These are phyloP conservation scores for Limnephilus lunatus DNA, from an alignment of 2,888 invertebrate genomes.

Conservation along the genomic window DNA sequence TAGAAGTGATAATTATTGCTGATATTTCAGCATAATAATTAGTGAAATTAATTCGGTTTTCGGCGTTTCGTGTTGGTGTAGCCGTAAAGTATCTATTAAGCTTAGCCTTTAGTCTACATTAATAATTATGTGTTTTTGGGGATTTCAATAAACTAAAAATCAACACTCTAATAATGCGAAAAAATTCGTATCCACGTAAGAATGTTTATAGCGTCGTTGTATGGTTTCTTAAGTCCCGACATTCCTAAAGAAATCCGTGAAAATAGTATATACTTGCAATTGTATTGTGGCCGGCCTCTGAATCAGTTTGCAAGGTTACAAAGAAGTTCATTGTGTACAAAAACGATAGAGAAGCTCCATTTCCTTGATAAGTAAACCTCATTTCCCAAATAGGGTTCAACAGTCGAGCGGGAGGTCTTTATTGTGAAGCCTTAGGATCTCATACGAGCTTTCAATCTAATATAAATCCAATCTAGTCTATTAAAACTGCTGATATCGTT, in stretches of 20 bases:
- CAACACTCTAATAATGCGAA: too few relatives aligned
- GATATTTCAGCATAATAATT: too few relatives aligned
- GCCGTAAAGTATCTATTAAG: too few relatives aligned
- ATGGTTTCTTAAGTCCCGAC: slow-evolving; percentile 50
- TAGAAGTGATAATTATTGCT: too few relatives aligned
- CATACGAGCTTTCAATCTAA: slow-evolving; percentile 10
- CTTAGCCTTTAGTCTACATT: too few relatives aligned
- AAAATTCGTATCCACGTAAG: background rate
- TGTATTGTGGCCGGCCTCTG: slow-evolving; percentile 60
- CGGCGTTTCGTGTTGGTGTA: too few relatives aligned
- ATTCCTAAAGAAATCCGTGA: slow-evolving; percentile 45
- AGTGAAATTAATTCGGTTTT: too few relatives aligned
- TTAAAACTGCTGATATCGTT: background rate
- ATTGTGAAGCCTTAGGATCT: slow-evolving; percentile 36
- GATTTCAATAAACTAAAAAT: too few relatives aligned
- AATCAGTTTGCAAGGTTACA: slow-evolving; percentile 52
- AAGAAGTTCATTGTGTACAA: slow-evolving; percentile 55
- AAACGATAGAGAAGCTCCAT: slow-evolving; percentile 65
- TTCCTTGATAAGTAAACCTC: slow-evolving; percentile 66
- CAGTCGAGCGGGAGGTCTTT: slow-evolving; percentile 39
- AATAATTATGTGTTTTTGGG: too few relatives aligned
- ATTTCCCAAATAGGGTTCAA: slow-evolving; percentile 65
- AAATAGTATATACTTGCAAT: slow-evolving; percentile 53
- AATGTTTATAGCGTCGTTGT: too few relatives aligned
- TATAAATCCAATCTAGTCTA: slow-evolving; percentile 7